These are phyloP conservation scores for Pocillopora meandrina DNA, from an alignment of 92 coral and sea anemone genomes.

Conservation along the genomic window DNA sequence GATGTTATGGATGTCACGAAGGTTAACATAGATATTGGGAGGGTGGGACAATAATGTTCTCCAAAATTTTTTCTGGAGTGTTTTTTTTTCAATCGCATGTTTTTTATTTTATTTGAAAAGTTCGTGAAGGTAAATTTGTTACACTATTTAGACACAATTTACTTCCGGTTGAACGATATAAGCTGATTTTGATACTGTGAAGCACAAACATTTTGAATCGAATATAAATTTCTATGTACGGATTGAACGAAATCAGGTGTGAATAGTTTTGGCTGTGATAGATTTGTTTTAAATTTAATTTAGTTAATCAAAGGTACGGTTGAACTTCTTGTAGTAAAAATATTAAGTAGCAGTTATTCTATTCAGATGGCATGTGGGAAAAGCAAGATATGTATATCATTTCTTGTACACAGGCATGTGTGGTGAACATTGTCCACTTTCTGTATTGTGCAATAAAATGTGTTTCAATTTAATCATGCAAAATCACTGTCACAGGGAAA, in stretches of 20 bases:
- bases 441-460: neutral
- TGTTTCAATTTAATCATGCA: too few species aligned
- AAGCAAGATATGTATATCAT: neutral
- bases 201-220: neutral
- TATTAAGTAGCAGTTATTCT: neutral
- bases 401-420: neutral
- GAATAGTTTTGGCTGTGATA: neutral
- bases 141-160: neutral
- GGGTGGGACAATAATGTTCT: neutral
- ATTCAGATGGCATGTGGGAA: neutral
- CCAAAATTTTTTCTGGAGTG: neutral
- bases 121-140: neutral
- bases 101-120: neutral
- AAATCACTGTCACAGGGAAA: too few species aligned
- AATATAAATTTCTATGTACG: neutral
- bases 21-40: slow-evolving; percentile 15
- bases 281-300: neutral
- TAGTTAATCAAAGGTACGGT: neutral
- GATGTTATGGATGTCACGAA: neutral
- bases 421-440: neutral
- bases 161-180: slow-evolving; percentile 31
- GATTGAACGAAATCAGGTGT: neutral
- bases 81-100: neutral
- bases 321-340: neutral
- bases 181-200: neutral